Evolutionary conservation across 2,113 vertebrate species (phyloP), one percentile per base, ranked within the genome.

Genomic region (Recurvirostra avosetta): DNA sequence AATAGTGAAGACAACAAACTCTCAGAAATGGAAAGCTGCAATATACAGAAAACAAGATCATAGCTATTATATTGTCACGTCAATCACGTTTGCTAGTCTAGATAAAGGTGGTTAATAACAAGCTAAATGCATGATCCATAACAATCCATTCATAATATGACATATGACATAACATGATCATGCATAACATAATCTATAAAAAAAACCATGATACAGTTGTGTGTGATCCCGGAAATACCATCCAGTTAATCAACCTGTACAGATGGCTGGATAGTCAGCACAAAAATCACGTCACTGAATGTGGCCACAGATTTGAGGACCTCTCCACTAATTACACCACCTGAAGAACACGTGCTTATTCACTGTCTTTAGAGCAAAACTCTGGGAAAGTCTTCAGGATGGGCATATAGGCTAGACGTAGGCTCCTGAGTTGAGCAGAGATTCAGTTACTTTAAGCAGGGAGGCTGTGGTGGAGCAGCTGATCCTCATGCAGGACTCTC

Each of bases 401-500:
- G n/a, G 13, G 19, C 4, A 27, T 19, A 13, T 14, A 58, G 29
- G 5, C 22, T 52, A 62, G 63, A 76, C 70, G 6, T 29, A 66
- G 22, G 12, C 7, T 79, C 14, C 50, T 22, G 6, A 5, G 11
- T 23, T 62, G 56, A 74, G 25, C 20, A 68, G 13, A 11, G 9
- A 38, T 52, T 63, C 38, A 43, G 26, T 25, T 40, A 58, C 8
- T 22, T 78, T 59, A 29, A 45, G 47, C 59, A 63, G 15, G 9
- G 34, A 75, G 56, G 23, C 12, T 83, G 27, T 36, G 22, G 6
- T 22, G 11, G 29, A 95, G 32, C 32, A 63, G 26, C 18, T 3
- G 2, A 63, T 53, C 26, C 30, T 26, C 3, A 1, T 40, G 45
- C 5, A 40, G 26, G 26, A 47, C 0, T 0, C 2, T 76, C 32